These are phyloP conservation scores for Oncorhynchus mykiss DNA, from an alignment of 2,113 vertebrate genomes.

Conservation along the genomic window DNA sequence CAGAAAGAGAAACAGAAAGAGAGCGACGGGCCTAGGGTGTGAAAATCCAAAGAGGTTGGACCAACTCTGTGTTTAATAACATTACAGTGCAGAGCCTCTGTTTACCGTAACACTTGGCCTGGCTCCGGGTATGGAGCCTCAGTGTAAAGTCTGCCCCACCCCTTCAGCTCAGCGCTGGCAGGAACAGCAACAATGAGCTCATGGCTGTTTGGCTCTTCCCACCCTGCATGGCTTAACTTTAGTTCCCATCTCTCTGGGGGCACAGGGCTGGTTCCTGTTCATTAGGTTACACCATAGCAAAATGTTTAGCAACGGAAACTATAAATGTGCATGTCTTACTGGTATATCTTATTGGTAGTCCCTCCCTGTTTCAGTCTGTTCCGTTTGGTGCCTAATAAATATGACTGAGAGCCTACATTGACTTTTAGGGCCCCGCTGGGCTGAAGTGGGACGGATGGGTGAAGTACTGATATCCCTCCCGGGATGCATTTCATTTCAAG, in stretches of 20 bases:
- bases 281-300: too few relatives aligned
- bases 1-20: too few relatives aligned
- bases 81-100: neutral
- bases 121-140: neutral
- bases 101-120: constrained; percentile 24
- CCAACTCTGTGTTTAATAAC: neutral
- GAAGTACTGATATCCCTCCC: too few relatives aligned
- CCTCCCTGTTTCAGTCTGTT: too few relatives aligned
- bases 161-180: constrained; percentile 23
- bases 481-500: too few relatives aligned
- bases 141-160: constrained; percentile 5
- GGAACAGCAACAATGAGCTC: constrained; percentile 44
- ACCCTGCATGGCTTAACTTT: constrained; percentile 41
- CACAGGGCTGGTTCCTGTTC: neutral
- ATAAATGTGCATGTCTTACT: neutral
- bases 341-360: neutral
- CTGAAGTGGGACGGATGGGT: constrained; percentile 14
- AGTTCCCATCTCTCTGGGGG: constrained; percentile 8
- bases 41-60: constrained; percentile 8
- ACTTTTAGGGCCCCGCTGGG: neutral
- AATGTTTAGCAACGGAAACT: too few relatives aligned
- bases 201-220: constrained; percentile 34
- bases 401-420: neutral
- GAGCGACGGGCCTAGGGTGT: neutral
- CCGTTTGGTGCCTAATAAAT: too few relatives aligned